Evolutionary conservation across 2,113 vertebrate genomes (phyloP), one percentile per base, ranked within the genome.

Genomic region (Orthonyx spaldingii): DNA sequence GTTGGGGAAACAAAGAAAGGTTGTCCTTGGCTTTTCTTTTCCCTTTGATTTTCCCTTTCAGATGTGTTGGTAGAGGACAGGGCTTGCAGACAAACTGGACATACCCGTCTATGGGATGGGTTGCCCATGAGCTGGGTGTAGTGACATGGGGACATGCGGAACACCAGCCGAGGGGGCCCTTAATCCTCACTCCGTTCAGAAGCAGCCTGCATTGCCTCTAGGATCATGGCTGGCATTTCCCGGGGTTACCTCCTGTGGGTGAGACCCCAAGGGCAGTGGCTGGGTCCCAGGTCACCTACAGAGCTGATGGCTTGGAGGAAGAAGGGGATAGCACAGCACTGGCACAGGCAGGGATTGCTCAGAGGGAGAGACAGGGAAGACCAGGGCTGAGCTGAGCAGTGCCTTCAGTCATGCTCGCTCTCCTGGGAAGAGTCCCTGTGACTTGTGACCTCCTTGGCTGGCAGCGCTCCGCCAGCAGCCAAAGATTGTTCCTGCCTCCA

Each of bases 381-480:
- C 3, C 63, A 55, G 66, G 42, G 61, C 77, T 15, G 69, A 22
- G 53, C 32, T 12, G 50, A 72, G 80, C 60, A 22, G 24, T 1
- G 89, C 84, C 53, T 66, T 47, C 0, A 2, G 53, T 59, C 0
- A 0, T 17, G n/a, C 63, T 86, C 1, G 6, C 42, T 52, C 64
- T 39, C 84, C 72, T 59, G 93, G 50, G 84, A 86, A 22, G 77
- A 46, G 75, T 47, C 50, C 18, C 77, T 39, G 64, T 63, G 77
- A 46, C 91, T 89, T 61, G 84, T 91, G 84, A 95, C 77, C 78
- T 11, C 44, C 74, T 84, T 95, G 96, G 94, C 87, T 2, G 6
- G 77, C 32, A 81, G n/a, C 0, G 0, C 42, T 87, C 77, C 70
- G 74, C 21, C 72, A 28, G 64, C 15, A 3, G 84, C 87, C 90